phyloP scores from a whole-genome alignment of 1,140 invertebrate species.

The Himalopsyche phryganea region DNA sequence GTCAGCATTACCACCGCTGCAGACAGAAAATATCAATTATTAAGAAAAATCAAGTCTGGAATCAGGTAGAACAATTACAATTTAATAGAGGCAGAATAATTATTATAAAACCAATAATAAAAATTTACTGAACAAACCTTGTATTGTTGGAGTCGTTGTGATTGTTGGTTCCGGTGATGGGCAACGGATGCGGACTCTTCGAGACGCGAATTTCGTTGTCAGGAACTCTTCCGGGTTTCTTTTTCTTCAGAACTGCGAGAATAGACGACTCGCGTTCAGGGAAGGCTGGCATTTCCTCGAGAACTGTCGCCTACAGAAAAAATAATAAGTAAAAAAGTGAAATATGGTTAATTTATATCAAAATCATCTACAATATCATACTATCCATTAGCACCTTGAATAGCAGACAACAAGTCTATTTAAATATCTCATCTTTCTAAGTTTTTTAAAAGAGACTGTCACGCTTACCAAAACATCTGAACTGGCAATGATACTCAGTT shows the following conservation, averaged over 20 bases:
- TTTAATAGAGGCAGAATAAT: too few species aligned
- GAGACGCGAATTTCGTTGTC: conserved; percentile 78
- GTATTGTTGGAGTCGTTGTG: conserved; percentile 58
- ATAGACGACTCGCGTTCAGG: conserved; percentile 98
- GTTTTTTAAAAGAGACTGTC: too few species aligned
- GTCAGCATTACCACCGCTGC: conserved; percentile 69
- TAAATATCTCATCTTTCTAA: too few species aligned
- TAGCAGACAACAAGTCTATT: too few species aligned
- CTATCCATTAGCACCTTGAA: too few species aligned
- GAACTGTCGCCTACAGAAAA: conserved; percentile 76
- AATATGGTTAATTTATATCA: too few species aligned
- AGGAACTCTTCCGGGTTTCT: conserved; percentile 88
- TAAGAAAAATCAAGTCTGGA: too few species aligned
- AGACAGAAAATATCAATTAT: conserved; percentile 7
- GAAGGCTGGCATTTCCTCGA: conserved; percentile 99
- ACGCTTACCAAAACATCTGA: conserved; percentile 84
- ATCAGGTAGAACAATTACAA: too few species aligned
- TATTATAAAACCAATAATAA: too few species aligned
- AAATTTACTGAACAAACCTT: too few species aligned
- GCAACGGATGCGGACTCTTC: conserved; percentile 70
- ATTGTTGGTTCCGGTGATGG: conserved; percentile 52
- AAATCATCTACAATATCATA: too few species aligned
- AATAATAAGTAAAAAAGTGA: conserved; percentile 22
- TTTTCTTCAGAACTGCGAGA: conserved; percentile 95
- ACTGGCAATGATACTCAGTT: conserved; percentile 93